These are phyloP conservation scores for Poecilia wingei DNA, from an alignment of 2,797 vertebrate species.

Conservation along the genomic window DNA sequence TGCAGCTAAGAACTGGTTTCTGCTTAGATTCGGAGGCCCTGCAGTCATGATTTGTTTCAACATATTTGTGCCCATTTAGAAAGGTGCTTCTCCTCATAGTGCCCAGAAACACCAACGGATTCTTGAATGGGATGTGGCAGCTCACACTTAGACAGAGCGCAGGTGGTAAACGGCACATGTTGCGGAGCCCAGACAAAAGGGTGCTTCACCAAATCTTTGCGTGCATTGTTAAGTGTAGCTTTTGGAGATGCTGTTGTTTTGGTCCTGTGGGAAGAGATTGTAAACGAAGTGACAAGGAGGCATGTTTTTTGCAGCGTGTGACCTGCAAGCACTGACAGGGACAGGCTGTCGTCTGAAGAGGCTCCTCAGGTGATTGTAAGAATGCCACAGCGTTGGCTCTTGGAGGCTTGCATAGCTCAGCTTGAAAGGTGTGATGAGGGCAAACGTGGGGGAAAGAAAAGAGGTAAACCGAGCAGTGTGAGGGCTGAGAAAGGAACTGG, in stretches of 20 bases:
- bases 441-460: conserved; percentile 32
- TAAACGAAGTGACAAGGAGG: conserved; percentile 53
- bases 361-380: conserved; percentile 66
- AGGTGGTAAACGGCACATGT: conserved; percentile 64
- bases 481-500: conserved; percentile 21
- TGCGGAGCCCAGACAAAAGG: conserved; percentile 30
- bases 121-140: conserved; percentile 29
- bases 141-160: conserved; percentile 36
- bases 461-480: neutral
- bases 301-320: conserved; percentile 29
- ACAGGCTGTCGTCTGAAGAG: conserved; percentile 48
- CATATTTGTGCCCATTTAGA: conserved; percentile 42
- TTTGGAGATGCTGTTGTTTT: conserved; percentile 40
- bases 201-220: conserved; percentile 31
- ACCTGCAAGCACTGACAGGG: conserved; percentile 42
- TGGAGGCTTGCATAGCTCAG: conserved; percentile 62
- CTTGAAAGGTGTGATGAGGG: conserved; percentile 68
- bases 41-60: conserved; percentile 43
- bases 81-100: conserved; percentile 28
- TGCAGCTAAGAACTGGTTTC: neutral
- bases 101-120: conserved; percentile 43
- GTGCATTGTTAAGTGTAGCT: conserved; percentile 37
- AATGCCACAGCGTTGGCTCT: conserved; percentile 50
- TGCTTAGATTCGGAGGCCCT: neutral
- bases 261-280: conserved; percentile 47